phyloP scores from a whole-genome alignment of 1,140 invertebrate genomes.

The Cyphomyrmex costatus region DNA sequence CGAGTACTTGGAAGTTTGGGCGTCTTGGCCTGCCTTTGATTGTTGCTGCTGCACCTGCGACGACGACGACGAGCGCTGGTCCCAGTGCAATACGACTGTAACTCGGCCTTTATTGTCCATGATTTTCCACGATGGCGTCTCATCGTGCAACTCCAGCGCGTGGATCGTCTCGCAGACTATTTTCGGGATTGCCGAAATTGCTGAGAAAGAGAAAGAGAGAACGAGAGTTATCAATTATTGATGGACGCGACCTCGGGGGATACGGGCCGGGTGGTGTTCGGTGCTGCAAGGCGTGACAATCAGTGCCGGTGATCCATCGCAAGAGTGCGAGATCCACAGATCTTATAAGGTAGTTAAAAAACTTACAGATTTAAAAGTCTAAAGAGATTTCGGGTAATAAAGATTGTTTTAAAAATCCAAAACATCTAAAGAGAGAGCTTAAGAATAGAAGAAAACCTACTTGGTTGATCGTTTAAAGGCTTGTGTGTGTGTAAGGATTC shows the following conservation, averaged over 20 bases:
- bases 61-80: constrained; percentile 91
- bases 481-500: constrained; percentile 64
- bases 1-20: constrained; percentile 88
- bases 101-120: constrained; percentile 98
- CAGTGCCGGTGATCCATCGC: constrained; percentile 58
- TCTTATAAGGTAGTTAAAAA: constrained; percentile 48
- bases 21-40: constrained; percentile 83
- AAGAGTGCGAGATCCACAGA: constrained; percentile 48
- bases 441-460: constrained; percentile 63
- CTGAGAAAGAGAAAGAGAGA: constrained; percentile 86
- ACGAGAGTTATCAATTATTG: neutral
- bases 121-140: constrained; percentile 98
- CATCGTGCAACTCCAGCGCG: constrained; percentile 96
- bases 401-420: constrained; percentile 36
- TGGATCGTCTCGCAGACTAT: constrained; percentile 98
- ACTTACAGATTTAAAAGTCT: constrained; percentile 51
- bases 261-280: constrained; percentile 34
- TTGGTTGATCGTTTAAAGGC: constrained; percentile 65
- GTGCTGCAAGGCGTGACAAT: constrained; percentile 59
- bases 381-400: constrained; percentile 48
- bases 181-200: constrained; percentile 97
- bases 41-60: constrained; percentile 86
- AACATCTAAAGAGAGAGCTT: constrained; percentile 57
- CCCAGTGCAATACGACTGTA: constrained; percentile 97
- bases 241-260: neutral